Base-by-base conservation (phyloP, 2,797 vertebrate species). In the Argya squamiceps region DNA sequence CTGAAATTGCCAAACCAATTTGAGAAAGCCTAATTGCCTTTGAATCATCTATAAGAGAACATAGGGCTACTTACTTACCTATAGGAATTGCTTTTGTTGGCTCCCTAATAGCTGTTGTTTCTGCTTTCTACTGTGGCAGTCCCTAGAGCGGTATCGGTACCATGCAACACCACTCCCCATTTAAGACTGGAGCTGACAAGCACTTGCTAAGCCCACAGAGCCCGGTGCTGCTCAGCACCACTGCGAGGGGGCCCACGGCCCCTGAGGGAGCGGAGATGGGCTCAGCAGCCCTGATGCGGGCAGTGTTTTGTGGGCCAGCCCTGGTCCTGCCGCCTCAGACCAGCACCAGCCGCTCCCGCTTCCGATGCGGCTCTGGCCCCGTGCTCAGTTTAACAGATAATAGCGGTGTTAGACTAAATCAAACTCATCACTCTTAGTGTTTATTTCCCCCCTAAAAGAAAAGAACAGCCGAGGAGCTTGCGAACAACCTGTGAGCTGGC, bases 171-270 rank as follows among this genome's bases (percentile, higher is more conserved):
- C 36, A 29, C 4, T 81, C 20, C 12, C 18, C 32, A 2, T 18
- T 36, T 9, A 21, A 8, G 37, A 17, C 34, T 32, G 64, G 37
- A 59, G 43, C 36, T 59, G 15, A 36, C 2, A 6, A 41, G 16
- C 37, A 1, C 22, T 20, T 6, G 26, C 7, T 12, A 1, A 3
- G 27, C 26, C 24, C 52, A 0, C 12, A 30, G 10, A 49, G 65
- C n/a, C 56, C 44, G 9, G 39, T 0, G 11, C 47, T 9, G 34
- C 60, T 22, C 60, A 19, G 82, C 65, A n/a, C 8, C n/a, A 3
- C 44, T 6, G 21, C 0, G 1, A 43, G 29, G 11, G 8, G 13
- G 3, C 19, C 18, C 15, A 0, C 2, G 21, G 37, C 6, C 12
- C 24, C 36, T 9, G 21, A 10, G 8, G 47, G 39, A 1, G 16